phyloP scores from a whole-genome alignment of 2,888 invertebrate genomes.

The Eremobia ochroleuca region DNA sequence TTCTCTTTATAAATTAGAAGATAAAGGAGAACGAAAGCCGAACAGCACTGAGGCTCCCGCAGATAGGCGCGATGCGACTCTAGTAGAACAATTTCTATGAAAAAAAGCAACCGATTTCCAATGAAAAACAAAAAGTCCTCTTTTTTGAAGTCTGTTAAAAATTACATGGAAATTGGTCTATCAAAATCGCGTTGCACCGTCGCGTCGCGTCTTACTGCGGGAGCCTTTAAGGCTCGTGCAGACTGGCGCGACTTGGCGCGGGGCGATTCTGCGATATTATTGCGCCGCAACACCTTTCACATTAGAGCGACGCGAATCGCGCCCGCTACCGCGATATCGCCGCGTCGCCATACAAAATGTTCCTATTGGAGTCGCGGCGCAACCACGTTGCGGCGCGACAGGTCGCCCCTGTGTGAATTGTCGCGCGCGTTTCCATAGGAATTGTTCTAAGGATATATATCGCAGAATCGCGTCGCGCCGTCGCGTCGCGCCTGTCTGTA shows the following conservation, averaged over 20 bases:
- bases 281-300: no score
- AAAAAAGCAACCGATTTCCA: neutral
- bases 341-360: no score
- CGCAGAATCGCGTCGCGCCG: neutral
- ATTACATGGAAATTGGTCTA: neutral
- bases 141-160: neutral
- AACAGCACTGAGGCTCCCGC: neutral
- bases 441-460: no score
- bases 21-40: neutral
- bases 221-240: neutral
- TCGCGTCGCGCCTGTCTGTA: neutral
- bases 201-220: neutral
- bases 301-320: no score
- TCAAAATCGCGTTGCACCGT: neutral
- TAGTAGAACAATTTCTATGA: neutral
- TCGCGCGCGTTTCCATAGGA: no score
- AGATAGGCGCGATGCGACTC: neutral
- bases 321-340: no score
- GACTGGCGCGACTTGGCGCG: no score
- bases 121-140: neutral
- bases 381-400: no score
- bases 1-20: no score
- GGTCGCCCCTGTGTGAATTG: no score
- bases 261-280: no score
- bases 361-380: no score